A percentile compares a stretch with the other conserved stretches of the same genome.
These are phyloP conservation scores for Zaprionus lachaisei DNA, from an alignment of 1,140 invertebrate genomes.

Conservation along the genomic window DNA sequence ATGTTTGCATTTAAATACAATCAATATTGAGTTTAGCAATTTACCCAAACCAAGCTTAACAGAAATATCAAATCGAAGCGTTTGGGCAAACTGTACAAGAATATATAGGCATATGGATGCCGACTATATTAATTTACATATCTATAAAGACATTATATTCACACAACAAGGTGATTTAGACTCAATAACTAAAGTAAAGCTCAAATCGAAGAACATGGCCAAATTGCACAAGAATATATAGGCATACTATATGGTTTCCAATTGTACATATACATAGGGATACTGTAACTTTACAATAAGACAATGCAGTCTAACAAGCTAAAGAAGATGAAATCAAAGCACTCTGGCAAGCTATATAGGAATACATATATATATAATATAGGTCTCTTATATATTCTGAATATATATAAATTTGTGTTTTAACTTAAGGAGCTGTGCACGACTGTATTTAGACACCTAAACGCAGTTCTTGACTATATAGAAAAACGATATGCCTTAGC, in stretches of 20 bases:
- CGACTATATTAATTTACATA: background rate
- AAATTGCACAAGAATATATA: background rate
- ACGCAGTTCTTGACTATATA: too few relatives aligned
- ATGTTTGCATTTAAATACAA: too few relatives aligned
- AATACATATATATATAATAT: too few relatives aligned
- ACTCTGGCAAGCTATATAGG: background rate
- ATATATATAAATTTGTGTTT: background rate
- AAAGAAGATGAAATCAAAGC: too few relatives aligned
- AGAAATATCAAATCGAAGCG: background rate
- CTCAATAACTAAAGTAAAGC: background rate
- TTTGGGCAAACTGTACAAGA: background rate
- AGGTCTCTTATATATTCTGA: background rate
- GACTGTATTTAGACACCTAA: too few relatives aligned
- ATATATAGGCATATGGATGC: background rate
- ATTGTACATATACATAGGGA: too few relatives aligned
- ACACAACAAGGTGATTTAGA: background rate
- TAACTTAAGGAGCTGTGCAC: too few relatives aligned
- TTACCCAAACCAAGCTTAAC: background rate
- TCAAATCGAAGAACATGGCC: background rate
- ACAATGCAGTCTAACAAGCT: too few relatives aligned
- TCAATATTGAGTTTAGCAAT: background rate
- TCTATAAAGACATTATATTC: background rate
- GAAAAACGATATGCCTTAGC: too few relatives aligned
- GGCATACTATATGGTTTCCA: too few relatives aligned
- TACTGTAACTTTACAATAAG: too few relatives aligned